Base-by-base conservation (phyloP, 2,113 vertebrate genomes). In the Apodemus sylvaticus region DNA sequence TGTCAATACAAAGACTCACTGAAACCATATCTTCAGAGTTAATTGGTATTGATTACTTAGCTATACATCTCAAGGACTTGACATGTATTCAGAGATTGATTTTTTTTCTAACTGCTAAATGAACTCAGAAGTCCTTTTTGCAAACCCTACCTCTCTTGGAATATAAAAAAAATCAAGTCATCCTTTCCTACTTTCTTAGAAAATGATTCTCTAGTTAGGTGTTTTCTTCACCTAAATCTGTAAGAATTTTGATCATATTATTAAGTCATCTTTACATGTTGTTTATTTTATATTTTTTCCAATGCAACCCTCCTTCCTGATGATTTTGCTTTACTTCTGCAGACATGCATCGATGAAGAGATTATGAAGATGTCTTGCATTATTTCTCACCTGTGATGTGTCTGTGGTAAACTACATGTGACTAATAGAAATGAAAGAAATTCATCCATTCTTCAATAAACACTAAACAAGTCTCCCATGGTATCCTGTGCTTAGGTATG, bases 91-190 rank as follows among this genome's bases (percentile, higher is more conserved):
- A 89, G 68, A 51, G 51, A 87, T 1, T 58, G 7, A 86, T 60
- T 90, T 93, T 83, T 14, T 55, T 13, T 92, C 42, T 94, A 74
- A 90, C 42, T 90, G n/a, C 31, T 85, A 85, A 90, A 87, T 74
- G 89, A 87, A 87, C 26, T 93, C 76, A 94, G 51, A 86, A 70
- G 31, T 64, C 24, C 39, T 45, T 88, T 7, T 85, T 29, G 62
- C 82, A 95, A 77, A 81, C 5, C 14, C 51, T 55, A 62, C 17
- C 0, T 24, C 34, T 73, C 53, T 22, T 95, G 31, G 26, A 36
- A 53, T 83, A 39, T 29, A 51, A 42, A 89, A 42, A 89, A 78
- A 94, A 93, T 60, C 29, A 85, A 86, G 11, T 24, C 22, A 85
- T 90, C 22, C 36, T 73, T 77, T 86, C 45, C 22, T 81, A 62